A percentile compares a stretch with the other conserved stretches of the same genome.
phyloP scores from a whole-genome alignment of 1,140 invertebrate species.

The Paralvinella palmiformis region DNA sequence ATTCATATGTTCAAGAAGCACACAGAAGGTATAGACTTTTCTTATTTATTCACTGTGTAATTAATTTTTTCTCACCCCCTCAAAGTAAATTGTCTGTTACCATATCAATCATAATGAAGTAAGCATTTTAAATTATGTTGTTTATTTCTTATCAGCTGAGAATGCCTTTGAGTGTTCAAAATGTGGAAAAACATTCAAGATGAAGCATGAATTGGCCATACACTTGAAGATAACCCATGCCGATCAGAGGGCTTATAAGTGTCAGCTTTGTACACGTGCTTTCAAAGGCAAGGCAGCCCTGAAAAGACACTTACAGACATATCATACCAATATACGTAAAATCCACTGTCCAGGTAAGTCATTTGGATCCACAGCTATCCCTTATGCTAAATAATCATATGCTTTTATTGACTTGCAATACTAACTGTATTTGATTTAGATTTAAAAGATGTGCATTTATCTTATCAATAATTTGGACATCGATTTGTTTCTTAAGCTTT shows the following conservation, averaged over 20 bases:
- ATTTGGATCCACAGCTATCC: neutral
- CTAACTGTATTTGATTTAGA: no score
- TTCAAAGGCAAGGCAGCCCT: neutral
- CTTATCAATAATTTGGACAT: no score
- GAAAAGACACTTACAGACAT: neutral
- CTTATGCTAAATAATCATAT: no score
- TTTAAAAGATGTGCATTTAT: no score
- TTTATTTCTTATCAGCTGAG: no score
- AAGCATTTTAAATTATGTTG: no score
- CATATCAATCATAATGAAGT: no score
- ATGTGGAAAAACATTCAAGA: constrained; percentile 8
- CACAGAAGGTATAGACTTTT: constrained; percentile 1
- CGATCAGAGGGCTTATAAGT: neutral
- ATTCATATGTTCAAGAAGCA: constrained; percentile 13
- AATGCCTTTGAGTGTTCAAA: neutral
- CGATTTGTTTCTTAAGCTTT: no score
- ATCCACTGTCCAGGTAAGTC: neutral
- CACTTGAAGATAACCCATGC: constrained; percentile 2
- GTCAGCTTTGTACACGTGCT: neutral
- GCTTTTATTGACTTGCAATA: no score
- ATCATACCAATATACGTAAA: constrained; percentile 1
- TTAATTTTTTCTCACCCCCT: no score
- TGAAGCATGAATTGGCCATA: constrained; percentile 6
- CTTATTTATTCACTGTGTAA: no score
- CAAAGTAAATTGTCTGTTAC: no score